phyloP scores from a whole-genome alignment of 2,113 vertebrate genomes.

The Pelmatolapia mariae region DNA sequence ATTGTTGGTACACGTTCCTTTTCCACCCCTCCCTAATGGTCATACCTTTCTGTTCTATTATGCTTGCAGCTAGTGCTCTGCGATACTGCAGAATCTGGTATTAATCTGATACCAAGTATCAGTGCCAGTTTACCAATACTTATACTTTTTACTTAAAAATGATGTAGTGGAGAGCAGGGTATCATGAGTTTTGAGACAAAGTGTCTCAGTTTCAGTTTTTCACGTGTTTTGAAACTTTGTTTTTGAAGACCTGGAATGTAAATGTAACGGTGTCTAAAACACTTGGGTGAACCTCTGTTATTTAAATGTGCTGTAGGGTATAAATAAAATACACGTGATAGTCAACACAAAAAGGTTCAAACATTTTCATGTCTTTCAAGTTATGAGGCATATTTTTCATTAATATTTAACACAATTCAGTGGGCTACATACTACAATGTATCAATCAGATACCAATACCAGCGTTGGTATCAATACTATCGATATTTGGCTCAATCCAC shows the following conservation, averaged over 20 bases:
- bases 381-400: not conserved
- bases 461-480: not conserved
- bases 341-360: not conserved
- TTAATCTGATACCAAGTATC: not conserved
- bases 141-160: not conserved
- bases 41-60: not conserved
- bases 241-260: not conserved
- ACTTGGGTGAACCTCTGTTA: not conserved
- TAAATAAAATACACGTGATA: not conserved
- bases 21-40: not conserved
- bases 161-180: not conserved
- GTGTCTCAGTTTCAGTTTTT: not conserved
- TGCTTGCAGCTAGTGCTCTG: not conserved
- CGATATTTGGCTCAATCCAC: not conserved
- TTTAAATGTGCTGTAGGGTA: not conserved
- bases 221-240: not conserved
- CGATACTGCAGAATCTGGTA: not conserved
- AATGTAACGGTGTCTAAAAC: not conserved
- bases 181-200: not conserved
- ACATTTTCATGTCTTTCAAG: rapidly evolving
- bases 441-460: not conserved
- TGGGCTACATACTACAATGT: not conserved
- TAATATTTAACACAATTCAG: not conserved
- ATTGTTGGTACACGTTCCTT: not conserved
- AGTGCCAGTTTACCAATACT: not conserved